Conservation (phyloP, 2,888 invertebrate species). For the Acrobeloides nanus region DNA sequence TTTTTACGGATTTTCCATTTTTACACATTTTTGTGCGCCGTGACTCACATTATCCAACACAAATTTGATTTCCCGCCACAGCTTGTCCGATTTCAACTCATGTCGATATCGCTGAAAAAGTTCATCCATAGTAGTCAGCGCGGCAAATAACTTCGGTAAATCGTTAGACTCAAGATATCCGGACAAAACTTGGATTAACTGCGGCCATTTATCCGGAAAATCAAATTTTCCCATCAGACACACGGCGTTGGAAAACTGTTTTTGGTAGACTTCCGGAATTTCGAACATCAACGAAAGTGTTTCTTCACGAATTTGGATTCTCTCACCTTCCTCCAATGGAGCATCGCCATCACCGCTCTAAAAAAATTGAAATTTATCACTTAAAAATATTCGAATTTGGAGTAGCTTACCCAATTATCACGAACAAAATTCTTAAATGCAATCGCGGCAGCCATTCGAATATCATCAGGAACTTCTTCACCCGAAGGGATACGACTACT, state of each 20-base stretch:
- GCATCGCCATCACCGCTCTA: slow-evolving; percentile 14
- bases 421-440: slow-evolving; percentile 94
- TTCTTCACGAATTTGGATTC: slow-evolving; percentile 63
- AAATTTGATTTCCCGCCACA: slow-evolving; percentile 95
- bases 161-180: slow-evolving; percentile 65
- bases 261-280: slow-evolving; percentile 79
- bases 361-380: slow-evolving; percentile 11
- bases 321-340: slow-evolving; percentile 26
- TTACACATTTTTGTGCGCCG: slow-evolving; percentile 59
- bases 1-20: too few species aligned
- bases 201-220: slow-evolving; percentile 93
- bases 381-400: not conserved
- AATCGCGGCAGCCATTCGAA: slow-evolving; percentile 83
- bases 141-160: slow-evolving; percentile 86
- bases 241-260: slow-evolving; percentile 65
- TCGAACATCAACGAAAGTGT: slow-evolving; percentile 73
- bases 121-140: slow-evolving; percentile 87
- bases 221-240: slow-evolving; percentile 60
- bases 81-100: slow-evolving; percentile 84
- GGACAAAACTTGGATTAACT: slow-evolving; percentile 83
- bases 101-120: slow-evolving; percentile 79
- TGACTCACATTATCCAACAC: slow-evolving; percentile 67
- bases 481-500: too few species aligned
- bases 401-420: slow-evolving; percentile 70
- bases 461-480: slow-evolving; percentile 72